Percentiles rank a stretch among this genome's conserved stretches.
phyloP scores from a whole-genome alignment of 2,888 invertebrate genomes.

The Trachelus stipa region DNA sequence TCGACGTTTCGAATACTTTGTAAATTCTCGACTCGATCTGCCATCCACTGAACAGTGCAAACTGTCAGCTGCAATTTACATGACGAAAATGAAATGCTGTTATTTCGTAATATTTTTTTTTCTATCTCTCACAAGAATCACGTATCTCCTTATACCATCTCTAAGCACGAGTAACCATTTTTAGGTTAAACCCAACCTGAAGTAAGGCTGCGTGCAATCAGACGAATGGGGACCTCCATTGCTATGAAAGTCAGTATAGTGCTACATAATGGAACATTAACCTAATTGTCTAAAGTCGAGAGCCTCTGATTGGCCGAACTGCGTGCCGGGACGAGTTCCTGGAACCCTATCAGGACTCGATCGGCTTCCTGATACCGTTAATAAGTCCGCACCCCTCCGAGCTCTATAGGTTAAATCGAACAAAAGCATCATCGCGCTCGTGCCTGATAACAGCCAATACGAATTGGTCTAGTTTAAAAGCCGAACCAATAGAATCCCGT shows the following conservation, averaged over 20 bases:
- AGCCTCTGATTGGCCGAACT: slow-evolving; percentile 12
- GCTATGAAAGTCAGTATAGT: background rate
- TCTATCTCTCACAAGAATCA: background rate
- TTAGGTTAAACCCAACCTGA: background rate
- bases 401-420: slow-evolving; percentile 4
- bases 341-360: slow-evolving; percentile 17
- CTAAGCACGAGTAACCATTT: background rate
- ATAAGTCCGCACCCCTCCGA: slow-evolving; percentile 9
- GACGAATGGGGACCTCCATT: background rate
- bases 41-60: too few species aligned
- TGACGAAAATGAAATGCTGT: background rate
- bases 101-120: background rate
- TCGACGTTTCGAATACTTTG: too few species aligned
- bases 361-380: slow-evolving; percentile 9
- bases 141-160: background rate
- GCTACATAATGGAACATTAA: slow-evolving; percentile 6
- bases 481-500: background rate
- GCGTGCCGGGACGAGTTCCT: slow-evolving; percentile 8
- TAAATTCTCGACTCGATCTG: too few species aligned
- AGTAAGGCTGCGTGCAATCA: background rate
- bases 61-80: too few species aligned
- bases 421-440: slow-evolving; percentile 3
- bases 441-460: background rate
- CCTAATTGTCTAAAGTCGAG: slow-evolving; percentile 12
- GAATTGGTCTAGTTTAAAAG: background rate